These are phyloP conservation scores for Harlomillsia oculata DNA, from an alignment of 1,140 invertebrate genomes.

Conservation along the genomic window DNA sequence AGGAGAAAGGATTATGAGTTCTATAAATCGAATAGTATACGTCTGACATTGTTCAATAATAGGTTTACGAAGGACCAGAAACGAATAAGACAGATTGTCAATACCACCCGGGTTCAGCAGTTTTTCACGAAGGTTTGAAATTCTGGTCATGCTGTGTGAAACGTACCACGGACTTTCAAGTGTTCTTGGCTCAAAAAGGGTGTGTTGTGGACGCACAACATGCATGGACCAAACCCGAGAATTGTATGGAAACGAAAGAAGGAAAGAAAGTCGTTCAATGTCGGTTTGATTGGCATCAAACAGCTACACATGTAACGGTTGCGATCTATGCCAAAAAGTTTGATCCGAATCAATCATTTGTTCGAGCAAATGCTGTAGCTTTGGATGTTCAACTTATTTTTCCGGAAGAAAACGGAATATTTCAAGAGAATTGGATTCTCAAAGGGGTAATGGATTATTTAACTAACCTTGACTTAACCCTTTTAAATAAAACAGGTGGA, in stretches of 20 bases:
- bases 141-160: conserved; percentile 95
- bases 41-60: not conserved
- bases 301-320: conserved; percentile 65
- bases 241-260: conserved; percentile 37
- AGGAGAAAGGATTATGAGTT: conserved; percentile 91
- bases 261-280: conserved; percentile 55
- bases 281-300: conserved; percentile 90
- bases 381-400: conserved; percentile 69
- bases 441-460: conserved; percentile 68
- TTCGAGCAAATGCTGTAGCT: conserved; percentile 77
- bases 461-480: not conserved
- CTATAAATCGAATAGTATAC: too few relatives aligned
- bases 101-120: conserved; percentile 78
- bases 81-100: conserved; percentile 51
- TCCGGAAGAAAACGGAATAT: conserved; percentile 51
- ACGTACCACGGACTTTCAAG: conserved; percentile 85
- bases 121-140: conserved; percentile 98
- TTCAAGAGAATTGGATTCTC: conserved; percentile 54
- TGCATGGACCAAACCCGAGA: conserved; percentile 69
- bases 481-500: not conserved
- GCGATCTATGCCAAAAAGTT: conserved; percentile 86
- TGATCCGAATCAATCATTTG: conserved; percentile 58
- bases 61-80: conserved; percentile 23
- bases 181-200: conserved; percentile 75
- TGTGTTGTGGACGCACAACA: conserved; percentile 69